A percentile compares a stretch with the other conserved stretches of the same genome.
These are phyloP conservation scores for Meandrina meandrites DNA, from an alignment of 92 coral and sea anemone genomes.

Conservation along the genomic window DNA sequence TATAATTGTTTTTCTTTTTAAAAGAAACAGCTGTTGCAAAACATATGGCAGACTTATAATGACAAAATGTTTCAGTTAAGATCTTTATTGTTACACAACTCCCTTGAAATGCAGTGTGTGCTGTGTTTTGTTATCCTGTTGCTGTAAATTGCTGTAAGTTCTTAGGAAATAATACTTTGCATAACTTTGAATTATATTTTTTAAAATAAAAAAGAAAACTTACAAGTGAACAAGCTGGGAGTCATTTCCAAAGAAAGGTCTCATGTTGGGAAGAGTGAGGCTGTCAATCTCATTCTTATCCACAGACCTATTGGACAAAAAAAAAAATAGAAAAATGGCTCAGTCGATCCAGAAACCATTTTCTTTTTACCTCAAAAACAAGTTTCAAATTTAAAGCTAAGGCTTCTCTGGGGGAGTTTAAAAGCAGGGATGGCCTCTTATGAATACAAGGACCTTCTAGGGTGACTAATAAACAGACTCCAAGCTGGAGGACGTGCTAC, in stretches of 20 bases:
- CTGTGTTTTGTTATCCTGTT: background rate
- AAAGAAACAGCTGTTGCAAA: background rate
- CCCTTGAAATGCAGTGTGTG: too few species aligned
- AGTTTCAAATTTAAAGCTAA: background rate
- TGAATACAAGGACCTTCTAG: background rate
- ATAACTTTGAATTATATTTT: background rate
- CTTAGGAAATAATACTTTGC: background rate
- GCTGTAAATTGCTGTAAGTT: too few species aligned
- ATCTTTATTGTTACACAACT: background rate
- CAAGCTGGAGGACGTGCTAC: background rate
- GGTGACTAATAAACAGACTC: too few species aligned
- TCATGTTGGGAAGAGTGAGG: conserved; percentile 74
- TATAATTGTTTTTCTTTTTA: background rate
- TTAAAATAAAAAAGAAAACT: conserved; percentile 34
- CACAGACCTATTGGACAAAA: conserved; percentile 60
- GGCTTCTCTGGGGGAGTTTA: too few species aligned
- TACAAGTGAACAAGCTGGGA: conserved; percentile 93
- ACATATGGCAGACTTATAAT: too few species aligned
- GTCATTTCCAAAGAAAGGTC: conserved; percentile 81
- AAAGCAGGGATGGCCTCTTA: background rate
- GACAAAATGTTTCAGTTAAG: background rate
- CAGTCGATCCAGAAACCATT: background rate
- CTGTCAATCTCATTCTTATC: conserved; percentile 76
- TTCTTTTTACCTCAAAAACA: background rate
- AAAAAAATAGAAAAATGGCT: background rate